These are phyloP conservation scores for Sinhomidia bicolor DNA, from an alignment of 2,888 invertebrate species.

Conservation along the genomic window DNA sequence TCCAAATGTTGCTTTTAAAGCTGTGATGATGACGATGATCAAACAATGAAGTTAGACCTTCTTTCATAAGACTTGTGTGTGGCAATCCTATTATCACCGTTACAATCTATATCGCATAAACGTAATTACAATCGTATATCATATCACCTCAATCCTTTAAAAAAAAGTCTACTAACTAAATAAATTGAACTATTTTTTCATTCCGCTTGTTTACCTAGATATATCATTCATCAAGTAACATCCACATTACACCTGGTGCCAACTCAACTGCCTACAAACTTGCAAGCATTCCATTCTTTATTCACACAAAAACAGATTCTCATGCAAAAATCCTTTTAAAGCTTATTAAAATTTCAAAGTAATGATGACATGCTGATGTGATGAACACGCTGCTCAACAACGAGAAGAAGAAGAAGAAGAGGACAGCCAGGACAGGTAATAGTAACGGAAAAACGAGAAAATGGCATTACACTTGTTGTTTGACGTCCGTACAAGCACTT, in stretches of 20 bases:
- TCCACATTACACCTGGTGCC: not conserved
- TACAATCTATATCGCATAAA: not conserved
- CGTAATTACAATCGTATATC: conserved; percentile 2
- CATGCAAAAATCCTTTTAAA: not conserved
- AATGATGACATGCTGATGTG: conserved; percentile 4
- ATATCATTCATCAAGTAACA: too few species aligned
- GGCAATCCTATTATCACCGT: not conserved
- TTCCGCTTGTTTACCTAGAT: not conserved
- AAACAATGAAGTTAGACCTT: not conserved
- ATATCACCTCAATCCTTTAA: conserved; percentile 37
- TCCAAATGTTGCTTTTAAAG: not conserved
- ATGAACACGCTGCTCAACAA: not conserved
- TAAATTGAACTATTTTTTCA: not conserved
- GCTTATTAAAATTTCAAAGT: conserved; percentile 20
- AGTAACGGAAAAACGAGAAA: conserved; percentile 21
- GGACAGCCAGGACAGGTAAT: not conserved
- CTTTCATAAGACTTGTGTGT: conserved; percentile 33
- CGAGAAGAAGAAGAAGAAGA: not conserved
- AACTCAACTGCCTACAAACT: conserved; percentile 1
- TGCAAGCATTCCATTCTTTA: not conserved
- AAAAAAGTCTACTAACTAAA: not conserved
- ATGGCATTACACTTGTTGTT: not conserved
- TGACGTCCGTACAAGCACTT: not conserved
- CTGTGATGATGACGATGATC: not conserved
- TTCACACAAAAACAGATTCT: not conserved